Conservation (phyloP, 2,888 invertebrate species). For the Lordiphosa andalusiaca region DNA sequence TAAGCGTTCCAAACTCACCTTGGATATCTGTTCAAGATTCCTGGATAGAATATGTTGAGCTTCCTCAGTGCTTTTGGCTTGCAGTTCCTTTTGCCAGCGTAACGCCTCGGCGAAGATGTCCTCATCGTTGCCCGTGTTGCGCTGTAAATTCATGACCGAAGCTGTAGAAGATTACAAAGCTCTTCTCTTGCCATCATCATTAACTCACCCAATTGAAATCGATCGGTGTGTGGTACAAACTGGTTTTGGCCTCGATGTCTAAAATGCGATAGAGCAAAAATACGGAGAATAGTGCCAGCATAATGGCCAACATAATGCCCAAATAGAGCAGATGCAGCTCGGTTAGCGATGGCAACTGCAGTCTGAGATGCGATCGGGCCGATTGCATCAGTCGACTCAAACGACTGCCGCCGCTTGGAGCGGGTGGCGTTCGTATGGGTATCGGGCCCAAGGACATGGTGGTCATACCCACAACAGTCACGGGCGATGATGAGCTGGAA, state of each 20-base stretch:
- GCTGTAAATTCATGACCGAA: slow-evolving; percentile 38
- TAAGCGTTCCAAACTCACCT: slow-evolving; percentile 81
- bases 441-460: neutral
- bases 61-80: slow-evolving; percentile 86
- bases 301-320: slow-evolving; percentile 76
- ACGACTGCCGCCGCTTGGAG: slow-evolving; percentile 13
- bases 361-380: slow-evolving; percentile 53
- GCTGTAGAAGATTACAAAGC: neutral
- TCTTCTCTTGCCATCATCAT: neutral
- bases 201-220: slow-evolving; percentile 79
- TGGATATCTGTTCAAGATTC: slow-evolving; percentile 90
- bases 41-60: slow-evolving; percentile 88
- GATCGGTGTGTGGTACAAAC: slow-evolving; percentile 75
- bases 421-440: neutral
- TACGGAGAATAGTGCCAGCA: slow-evolving; percentile 78
- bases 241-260: slow-evolving; percentile 79
- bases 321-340: slow-evolving; percentile 78
- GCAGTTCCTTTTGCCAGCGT: slow-evolving; percentile 86
- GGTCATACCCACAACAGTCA: slow-evolving; percentile 46
- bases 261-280: slow-evolving; percentile 79
- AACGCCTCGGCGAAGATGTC: slow-evolving; percentile 85
- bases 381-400: slow-evolving; percentile 27
- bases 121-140: slow-evolving; percentile 81
- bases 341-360: slow-evolving; percentile 71
- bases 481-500: slow-evolving; percentile 50